Evolutionary conservation across 2,113 vertebrate genomes (phyloP), one percentile per base, ranked within the genome.

Genomic region (Phrynosoma platyrhinos): DNA sequence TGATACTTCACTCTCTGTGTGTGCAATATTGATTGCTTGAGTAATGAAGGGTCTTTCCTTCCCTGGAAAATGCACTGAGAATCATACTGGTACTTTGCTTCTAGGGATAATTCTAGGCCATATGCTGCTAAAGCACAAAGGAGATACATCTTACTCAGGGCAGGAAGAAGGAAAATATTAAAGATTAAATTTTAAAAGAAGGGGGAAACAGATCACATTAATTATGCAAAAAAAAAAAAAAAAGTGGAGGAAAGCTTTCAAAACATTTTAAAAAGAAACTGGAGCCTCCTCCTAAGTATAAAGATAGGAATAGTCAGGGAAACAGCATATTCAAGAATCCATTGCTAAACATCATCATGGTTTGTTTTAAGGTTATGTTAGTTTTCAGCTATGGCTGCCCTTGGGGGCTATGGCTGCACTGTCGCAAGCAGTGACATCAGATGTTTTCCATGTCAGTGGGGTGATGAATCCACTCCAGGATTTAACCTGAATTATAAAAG

Each of bases 81-180:
- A 23, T 90, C n/a, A 76, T 4, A 68, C 86, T 82, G 66, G 21
- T 82, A 85, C 14, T 8, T 89, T 78, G 83, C 87, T 94, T 91
- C 66, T 68, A 88, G 83, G 58, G 27, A 91, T 89, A 64, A 90
- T 90, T 78, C 82, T 90, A 86, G 92, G 76, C 71, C 79, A 74
- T 42, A 84, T 83, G 75, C 85, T 87, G 69, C 90, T 90, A 84
- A 58, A 21, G 87, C 95, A 75, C 62, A 93, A 92, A 93, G 85
- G 58, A 85, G 27, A 91, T 32, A 78, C 72, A 0, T 0, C 58
- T 62, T 76, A 91, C 83, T 81, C 66, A 90, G 8, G 32, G 87
- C 40, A 42, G 78, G 89, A 85, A 55, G 76, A 27, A 13, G 16
- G 83, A 69, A 14, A 75, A 78, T 32, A 80, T 52, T 32, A 1